Percentiles rank a stretch among this genome's conserved stretches.
These are phyloP conservation scores for Triops longicaudatus DNA, from an alignment of 1,140 invertebrate species.

Conservation along the genomic window DNA sequence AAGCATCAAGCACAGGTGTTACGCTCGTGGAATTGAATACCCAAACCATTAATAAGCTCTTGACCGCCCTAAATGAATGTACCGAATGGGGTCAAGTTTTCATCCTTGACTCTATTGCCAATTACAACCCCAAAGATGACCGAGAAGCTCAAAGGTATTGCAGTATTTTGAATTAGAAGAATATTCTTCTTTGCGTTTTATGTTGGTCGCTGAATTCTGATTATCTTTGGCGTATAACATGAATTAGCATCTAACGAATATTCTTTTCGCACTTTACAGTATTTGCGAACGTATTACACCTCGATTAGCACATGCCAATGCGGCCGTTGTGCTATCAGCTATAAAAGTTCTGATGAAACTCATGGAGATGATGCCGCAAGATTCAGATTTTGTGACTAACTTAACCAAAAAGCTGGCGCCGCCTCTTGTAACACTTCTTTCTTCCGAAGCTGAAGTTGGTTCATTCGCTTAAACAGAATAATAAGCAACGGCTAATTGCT, in stretches of 20 bases:
- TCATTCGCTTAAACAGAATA: background rate
- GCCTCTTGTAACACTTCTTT: conserved; percentile 94
- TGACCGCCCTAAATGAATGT: conserved; percentile 98
- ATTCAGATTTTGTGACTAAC: conserved; percentile 88
- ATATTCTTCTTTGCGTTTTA: too few species aligned
- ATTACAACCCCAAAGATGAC: conserved; percentile 95
- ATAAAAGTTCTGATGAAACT: conserved; percentile 94
- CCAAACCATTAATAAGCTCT: conserved; percentile 93
- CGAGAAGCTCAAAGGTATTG: conserved; percentile 86
- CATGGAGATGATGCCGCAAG: conserved; percentile 90
- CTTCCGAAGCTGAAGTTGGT: conserved; percentile 84
- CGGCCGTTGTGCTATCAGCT: conserved; percentile 97
- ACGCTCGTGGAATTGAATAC: conserved; percentile 95
- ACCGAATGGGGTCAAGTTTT: conserved; percentile 99
- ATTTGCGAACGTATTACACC: conserved; percentile 98
- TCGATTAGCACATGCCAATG: conserved; percentile 95
- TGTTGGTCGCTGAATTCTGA: too few species aligned
- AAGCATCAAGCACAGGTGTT: conserved; percentile 83
- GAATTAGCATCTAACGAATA: background rate
- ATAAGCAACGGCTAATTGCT: background rate
- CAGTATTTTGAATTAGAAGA: too few species aligned
- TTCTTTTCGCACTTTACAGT: conserved; percentile 40
- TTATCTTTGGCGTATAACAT: background rate
- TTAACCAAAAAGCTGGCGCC: conserved; percentile 95
- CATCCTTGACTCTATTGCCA: conserved; percentile 94